Evolutionary conservation across 2,888 invertebrate genomes (phyloP).

Genomic region (Crossocerus cetratus): DNA sequence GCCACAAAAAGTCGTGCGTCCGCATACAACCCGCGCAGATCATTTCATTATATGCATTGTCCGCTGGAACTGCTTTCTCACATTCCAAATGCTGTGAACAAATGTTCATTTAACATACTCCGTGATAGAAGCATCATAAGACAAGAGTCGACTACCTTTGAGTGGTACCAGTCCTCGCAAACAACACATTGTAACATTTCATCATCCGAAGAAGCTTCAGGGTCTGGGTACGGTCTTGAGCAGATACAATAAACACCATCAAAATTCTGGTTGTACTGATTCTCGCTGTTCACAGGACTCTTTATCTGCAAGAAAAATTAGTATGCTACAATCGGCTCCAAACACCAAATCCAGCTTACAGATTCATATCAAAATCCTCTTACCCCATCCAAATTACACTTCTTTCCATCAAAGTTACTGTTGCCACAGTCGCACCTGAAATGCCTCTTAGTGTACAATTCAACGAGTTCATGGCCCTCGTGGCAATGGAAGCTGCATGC

Average conservation of each 20-base stretch:
- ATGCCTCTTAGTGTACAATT: slow-evolving; percentile 96
- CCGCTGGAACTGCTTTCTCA: slow-evolving; percentile 79
- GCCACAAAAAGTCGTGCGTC: slow-evolving; percentile 85
- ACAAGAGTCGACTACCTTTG: slow-evolving; percentile 77
- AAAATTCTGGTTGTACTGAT: slow-evolving; percentile 96
- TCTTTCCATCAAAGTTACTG: slow-evolving; percentile 83
- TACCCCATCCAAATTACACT: slow-evolving; percentile 84
- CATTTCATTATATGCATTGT: slow-evolving; percentile 85
- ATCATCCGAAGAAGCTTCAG: slow-evolving; percentile 88
- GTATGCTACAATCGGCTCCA: slow-evolving; percentile 2
- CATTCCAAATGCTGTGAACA: slow-evolving; percentile 82
- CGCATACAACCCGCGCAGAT: slow-evolving; percentile 88
- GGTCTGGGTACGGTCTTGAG: slow-evolving; percentile 95
- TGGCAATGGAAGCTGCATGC: slow-evolving; percentile 97
- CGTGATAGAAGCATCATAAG: neutral
- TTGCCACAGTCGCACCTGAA: slow-evolving; percentile 98
- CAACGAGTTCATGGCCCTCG: slow-evolving; percentile 95
- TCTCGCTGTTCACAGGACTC: slow-evolving; percentile 83
- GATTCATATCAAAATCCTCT: slow-evolving; percentile 35
- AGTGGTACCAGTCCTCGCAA: slow-evolving; percentile 99
- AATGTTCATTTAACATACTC: neutral
- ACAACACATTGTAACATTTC: slow-evolving; percentile 97
- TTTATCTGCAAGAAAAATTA: slow-evolving; percentile 76
- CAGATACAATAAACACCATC: slow-evolving; percentile 95
- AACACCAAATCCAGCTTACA: slow-evolving; percentile 4